Evolutionary conservation across 2,888 invertebrate species (phyloP), one percentile per base, ranked within the genome.

Genomic region (Tetranychus piercei): DNA sequence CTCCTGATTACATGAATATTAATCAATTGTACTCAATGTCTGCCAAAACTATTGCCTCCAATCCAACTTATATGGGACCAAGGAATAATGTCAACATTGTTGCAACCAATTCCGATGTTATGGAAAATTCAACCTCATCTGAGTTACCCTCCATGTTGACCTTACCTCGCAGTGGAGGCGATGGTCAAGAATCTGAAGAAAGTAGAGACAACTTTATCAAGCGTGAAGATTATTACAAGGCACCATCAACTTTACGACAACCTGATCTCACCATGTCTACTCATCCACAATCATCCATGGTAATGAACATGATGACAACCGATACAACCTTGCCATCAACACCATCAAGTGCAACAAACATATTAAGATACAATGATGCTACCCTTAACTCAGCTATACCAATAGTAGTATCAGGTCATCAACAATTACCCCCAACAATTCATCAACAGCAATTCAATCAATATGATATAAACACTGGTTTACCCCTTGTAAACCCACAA

Each of bases 1-100:
- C 69, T 20, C 73, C 73, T 22, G 73, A 73, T 22, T 73, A 73
- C 55, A 73, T 73, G 73, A 73, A 73, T 65, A 71, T 71, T 2
- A 69, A 69, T 69, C 69, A 69, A 11, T 20, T 69, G 34, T 69
- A 23, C 9, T 15, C 20, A 69, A 69, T 20, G 18, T 22, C 69
- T 6, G 55, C 6, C 55, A 55, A 55, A 15, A 55, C 7, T 6
- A 6, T 55, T 7, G 15, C 55, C 1, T 55, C 55, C 15, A 55
- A 55, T 55, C 55, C 55, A 55, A 15, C 55, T 55, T 55, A 55
- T 15, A 1, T 55, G 55, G 55, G 55, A 55, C 55, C 55, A 55
- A 34, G 34, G 34, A 34, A 34, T 23, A 23, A 2, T 34, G 34
- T 34, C 34, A 34, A 55, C 15, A 55, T 55, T 7, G 55, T 45